phyloP scores from a whole-genome alignment of 2,113 vertebrate species.

The Urocolius indicus region DNA sequence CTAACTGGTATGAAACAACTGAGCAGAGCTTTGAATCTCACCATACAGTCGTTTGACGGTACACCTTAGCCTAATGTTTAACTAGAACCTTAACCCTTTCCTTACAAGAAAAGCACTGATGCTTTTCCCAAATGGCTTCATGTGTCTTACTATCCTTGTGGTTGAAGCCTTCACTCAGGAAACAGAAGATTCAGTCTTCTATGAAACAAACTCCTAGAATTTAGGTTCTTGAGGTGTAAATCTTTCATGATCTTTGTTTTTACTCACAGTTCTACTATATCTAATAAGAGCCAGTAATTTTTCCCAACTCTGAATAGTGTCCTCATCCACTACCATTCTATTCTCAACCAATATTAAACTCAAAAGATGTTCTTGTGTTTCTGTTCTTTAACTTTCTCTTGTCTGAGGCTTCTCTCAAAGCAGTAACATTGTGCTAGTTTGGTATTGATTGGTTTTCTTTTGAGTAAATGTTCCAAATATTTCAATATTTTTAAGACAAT shows the following conservation, averaged over 20 bases:
- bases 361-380: background rate
- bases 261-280: background rate
- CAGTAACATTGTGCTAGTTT: background rate
- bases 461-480: background rate
- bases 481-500: background rate
- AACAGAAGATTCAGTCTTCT: background rate
- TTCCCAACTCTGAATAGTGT: background rate
- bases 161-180: background rate
- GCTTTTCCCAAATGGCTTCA: background rate
- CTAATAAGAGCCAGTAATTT: background rate
- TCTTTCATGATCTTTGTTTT: background rate
- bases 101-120: background rate
- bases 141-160: fast-evolving
- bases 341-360: background rate
- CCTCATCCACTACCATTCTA: background rate
- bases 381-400: background rate
- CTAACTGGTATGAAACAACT: background rate
- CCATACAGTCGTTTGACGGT: background rate
- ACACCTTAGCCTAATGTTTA: background rate
- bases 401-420: background rate
- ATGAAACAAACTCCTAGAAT: background rate
- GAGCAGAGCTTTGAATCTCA: background rate
- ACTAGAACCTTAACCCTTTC: background rate
- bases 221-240: background rate
- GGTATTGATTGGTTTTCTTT: background rate